Evolutionary conservation across 2,113 vertebrate genomes (phyloP).

Genomic region (Dipodomys stephensi): DNA sequence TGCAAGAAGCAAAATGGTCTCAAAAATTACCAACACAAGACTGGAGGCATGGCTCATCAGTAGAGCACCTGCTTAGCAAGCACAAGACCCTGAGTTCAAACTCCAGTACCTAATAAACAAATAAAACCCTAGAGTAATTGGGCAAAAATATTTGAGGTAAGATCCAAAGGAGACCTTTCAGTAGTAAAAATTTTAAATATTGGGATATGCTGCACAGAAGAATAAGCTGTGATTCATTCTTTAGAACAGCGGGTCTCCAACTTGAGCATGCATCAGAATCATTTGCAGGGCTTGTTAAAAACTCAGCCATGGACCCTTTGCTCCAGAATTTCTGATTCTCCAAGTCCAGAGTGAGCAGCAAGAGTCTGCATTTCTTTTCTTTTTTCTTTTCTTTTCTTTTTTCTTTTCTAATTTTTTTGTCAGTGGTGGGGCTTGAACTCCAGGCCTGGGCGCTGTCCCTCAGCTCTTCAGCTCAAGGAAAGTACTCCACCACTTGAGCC

Average conservation of each 20-base stretch:
- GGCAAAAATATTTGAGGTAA: slow-evolving; percentile 13
- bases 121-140: slow-evolving; percentile 10
- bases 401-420: no score
- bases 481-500: no score
- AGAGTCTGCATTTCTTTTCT: neutral
- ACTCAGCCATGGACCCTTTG: neutral
- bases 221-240: neutral
- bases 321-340: neutral
- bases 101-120: no score
- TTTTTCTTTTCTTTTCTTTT: no score
- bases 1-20: no score
- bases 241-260: neutral
- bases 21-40: no score
- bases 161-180: neutral
- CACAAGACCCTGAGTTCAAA: no score
- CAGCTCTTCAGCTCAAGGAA: no score
- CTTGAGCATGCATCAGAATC: neutral
- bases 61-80: no score
- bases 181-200: neutral
- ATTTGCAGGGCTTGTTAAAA: neutral
- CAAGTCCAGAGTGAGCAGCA: neutral
- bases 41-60: no score
- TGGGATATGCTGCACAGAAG: neutral
- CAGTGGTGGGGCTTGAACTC: no score
- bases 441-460: no score